Base-by-base conservation (phyloP, 2,888 invertebrate genomes). In the Aproaerema taeniolella region DNA sequence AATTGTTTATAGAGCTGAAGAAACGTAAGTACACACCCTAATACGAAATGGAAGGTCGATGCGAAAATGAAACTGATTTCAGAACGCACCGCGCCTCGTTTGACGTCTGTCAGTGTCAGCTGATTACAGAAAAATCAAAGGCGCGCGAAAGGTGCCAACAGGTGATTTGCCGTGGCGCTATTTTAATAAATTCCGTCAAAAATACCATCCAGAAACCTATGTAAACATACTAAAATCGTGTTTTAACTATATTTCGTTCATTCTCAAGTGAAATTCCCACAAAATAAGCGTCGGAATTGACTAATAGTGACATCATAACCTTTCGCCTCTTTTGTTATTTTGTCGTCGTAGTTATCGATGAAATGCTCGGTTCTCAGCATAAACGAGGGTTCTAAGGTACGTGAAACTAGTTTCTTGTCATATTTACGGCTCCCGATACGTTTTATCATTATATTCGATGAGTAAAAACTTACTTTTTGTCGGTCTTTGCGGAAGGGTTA, bases 391-490 rank as follows among this genome's bases (percentile, higher is more conserved):
- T 49, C 43, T 25, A 42, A 58, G 69, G 67, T 70, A 66, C 43
- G 62, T 61, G 46, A 41, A 71, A 73, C 73, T 63, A 62, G 73
- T 73, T 72, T 41, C 45, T 56, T 55, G 60, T 58, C 58, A 57
- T 67, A 67, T 70, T 68, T 63, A 67, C 51, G 56, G 47, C 43
- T 46, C 45, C 44, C 52, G 58, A 64, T 68, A 62, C 55, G 45
- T 52, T 51, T 61, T 55, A 57, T 53, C 40, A 49, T 32, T 16
- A n/a, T n/a, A 17, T 11, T 17, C 6, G 20, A 30, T 28, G 31
- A n/a, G n/a, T 13, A 26, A 42, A 38, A 20, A 20, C n/a, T n/a
- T n/a, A n/a, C n/a, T n/a, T n/a, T n/a, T n/a, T n/a, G n/a, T n/a
- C n/a, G n/a, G n/a, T n/a, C n/a, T n/a, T n/a, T n/a, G n/a, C n/a